phyloP scores from a whole-genome alignment of 2,797 vertebrate genomes.

The Sciurus carolinensis region DNA sequence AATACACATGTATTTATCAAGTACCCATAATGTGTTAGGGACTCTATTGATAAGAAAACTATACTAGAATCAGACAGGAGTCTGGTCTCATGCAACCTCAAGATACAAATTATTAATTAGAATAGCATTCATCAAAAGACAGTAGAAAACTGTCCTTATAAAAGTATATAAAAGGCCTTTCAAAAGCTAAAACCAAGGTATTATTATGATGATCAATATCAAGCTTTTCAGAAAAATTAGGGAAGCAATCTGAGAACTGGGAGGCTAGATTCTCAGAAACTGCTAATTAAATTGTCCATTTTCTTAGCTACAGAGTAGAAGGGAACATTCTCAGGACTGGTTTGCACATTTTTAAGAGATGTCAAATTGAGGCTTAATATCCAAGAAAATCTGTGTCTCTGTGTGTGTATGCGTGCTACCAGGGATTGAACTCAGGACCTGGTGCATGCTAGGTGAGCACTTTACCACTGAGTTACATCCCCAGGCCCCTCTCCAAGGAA shows the following conservation, averaged over 20 bases:
- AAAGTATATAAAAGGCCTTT: background rate
- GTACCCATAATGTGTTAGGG: background rate
- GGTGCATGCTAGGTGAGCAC: background rate
- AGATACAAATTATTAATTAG: slow-evolving; percentile 4
- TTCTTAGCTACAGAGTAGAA: background rate
- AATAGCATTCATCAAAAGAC: slow-evolving; percentile 18
- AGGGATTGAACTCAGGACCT: background rate
- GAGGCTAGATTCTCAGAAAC: background rate
- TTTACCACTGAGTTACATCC: background rate
- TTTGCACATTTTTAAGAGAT: background rate
- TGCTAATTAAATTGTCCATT: background rate
- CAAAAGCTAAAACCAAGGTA: slow-evolving; percentile 15
- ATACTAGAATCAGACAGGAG: background rate
- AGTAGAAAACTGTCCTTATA: background rate
- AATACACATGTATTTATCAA: slow-evolving; percentile 45
- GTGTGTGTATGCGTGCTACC: background rate
- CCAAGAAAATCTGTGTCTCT: background rate
- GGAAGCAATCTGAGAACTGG: background rate
- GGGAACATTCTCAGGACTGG: background rate
- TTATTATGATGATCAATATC: background rate
- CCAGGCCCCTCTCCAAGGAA: background rate
- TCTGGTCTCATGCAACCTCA: slow-evolving; percentile 4
- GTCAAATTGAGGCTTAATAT: background rate
- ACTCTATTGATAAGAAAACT: slow-evolving; percentile 47
- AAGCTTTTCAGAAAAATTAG: background rate